These are phyloP conservation scores for Oostethus manadensis DNA, from an alignment of 2,113 vertebrate species.

Conservation along the genomic window DNA sequence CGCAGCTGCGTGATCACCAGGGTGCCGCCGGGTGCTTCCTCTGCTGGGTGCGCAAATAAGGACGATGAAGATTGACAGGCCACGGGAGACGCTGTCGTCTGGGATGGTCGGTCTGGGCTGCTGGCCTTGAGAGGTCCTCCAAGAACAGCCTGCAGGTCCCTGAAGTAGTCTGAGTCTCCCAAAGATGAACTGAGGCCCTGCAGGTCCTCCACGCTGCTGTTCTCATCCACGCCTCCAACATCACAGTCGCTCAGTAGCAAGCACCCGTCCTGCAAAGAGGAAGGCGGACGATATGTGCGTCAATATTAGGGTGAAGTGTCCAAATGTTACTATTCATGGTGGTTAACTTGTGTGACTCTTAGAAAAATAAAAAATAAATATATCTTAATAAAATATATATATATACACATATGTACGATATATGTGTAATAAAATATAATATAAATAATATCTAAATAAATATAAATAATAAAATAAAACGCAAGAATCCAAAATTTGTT, in stretches of 20 bases:
- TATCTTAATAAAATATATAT: no score
- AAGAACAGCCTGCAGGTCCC: conserved; percentile 67
- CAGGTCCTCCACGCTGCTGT: conserved; percentile 78
- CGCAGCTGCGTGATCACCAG: conserved; percentile 41
- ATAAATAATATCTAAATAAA: no score
- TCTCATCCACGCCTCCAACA: conserved; percentile 50
- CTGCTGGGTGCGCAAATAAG: conserved; percentile 4
- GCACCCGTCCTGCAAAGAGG: conserved; percentile 68
- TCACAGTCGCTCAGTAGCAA: conserved; percentile 71
- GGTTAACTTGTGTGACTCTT: no score
- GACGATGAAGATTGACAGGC: not conserved
- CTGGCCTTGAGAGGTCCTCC: conserved; percentile 1
- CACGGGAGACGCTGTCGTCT: conserved; percentile 2
- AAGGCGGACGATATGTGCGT: no score
- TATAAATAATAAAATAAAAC: no score
- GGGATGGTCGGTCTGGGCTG: conserved; percentile 6
- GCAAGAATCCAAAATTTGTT: no score
- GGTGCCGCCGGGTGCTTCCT: conserved; percentile 10
- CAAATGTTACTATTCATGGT: no score
- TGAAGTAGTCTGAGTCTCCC: conserved; percentile 77
- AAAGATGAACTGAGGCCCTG: conserved; percentile 72
- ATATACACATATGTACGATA: no score
- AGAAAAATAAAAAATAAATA: no score
- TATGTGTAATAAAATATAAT: no score
- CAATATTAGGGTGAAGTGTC: no score